Evolutionary conservation across 2,113 vertebrate genomes (phyloP).

Genomic region (Chamaea fasciata): DNA sequence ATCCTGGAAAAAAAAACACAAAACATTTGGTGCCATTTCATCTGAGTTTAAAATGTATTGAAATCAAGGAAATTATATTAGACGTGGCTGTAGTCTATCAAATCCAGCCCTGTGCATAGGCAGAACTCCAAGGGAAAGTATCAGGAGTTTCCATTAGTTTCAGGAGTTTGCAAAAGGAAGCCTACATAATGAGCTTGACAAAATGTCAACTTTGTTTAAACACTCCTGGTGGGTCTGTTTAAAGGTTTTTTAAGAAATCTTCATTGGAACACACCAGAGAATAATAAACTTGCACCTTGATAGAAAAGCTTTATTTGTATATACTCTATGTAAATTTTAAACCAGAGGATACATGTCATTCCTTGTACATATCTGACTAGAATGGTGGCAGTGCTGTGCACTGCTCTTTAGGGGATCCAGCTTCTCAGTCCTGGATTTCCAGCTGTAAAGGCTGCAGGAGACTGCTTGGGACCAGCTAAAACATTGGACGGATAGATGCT

Average conservation of each 20-base stretch:
- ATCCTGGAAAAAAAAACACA: not conserved
- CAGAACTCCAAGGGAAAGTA: constrained; percentile 2
- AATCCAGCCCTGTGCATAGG: not conserved
- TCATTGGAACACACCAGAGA: constrained; percentile 12
- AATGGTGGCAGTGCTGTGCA: constrained; percentile 33
- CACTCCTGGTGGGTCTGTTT: not conserved
- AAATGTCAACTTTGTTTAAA: not conserved
- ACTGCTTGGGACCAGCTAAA: not conserved
- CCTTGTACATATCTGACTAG: constrained; percentile 32
- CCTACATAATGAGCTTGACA: not conserved
- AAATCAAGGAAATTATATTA: constrained; percentile 4
- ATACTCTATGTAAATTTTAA: constrained; percentile 54
- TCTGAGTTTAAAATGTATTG: not conserved
- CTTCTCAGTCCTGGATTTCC: constrained; percentile 15
- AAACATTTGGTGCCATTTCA: not conserved
- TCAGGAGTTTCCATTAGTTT: not conserved
- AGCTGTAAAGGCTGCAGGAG: constrained; percentile 2
- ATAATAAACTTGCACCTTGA: constrained; percentile 60
- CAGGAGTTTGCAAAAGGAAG: not conserved
- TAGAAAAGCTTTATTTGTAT: constrained; percentile 64
- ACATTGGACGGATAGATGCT: constrained; percentile 7
- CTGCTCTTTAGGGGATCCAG: constrained; percentile 20
- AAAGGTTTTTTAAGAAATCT: constrained; percentile 33
- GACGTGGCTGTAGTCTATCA: not conserved
- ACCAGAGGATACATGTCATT: constrained; percentile 5